Conservation (phyloP, 1,140 invertebrate species). For the Holcopasites calliopsidis region DNA sequence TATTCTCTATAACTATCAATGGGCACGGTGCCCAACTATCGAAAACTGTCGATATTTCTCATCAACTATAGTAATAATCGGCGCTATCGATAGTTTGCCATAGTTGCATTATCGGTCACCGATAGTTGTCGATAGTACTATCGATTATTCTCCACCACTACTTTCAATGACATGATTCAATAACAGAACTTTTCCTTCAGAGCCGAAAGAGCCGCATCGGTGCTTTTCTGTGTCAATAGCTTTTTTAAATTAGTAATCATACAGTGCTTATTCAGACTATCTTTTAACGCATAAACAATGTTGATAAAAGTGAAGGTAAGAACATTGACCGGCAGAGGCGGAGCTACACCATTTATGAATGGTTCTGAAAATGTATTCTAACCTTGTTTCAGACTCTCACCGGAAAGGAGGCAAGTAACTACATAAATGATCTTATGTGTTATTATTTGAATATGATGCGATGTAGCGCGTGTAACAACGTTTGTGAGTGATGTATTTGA, state of each 20-base stretch:
- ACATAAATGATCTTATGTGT: neutral
- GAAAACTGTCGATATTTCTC: too few species aligned
- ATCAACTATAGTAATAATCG: too few species aligned
- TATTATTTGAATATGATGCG: neutral
- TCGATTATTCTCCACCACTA: neutral
- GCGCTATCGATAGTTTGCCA: too few species aligned
- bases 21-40: too few species aligned
- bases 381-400: slow-evolving; percentile 86
- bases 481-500: neutral
- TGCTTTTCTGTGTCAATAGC: slow-evolving; percentile 10
- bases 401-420: slow-evolving; percentile 85
- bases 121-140: too few species aligned
- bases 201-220: slow-evolving; percentile 19
- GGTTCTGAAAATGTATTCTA: slow-evolving; percentile 36
- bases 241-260: slow-evolving; percentile 13
- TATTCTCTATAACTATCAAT: too few species aligned
- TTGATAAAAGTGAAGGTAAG: slow-evolving; percentile 92
- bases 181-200: slow-evolving; percentile 6
- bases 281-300: slow-evolving; percentile 80
- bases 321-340: neutral
- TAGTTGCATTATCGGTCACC: too few species aligned
- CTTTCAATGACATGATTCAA: neutral
- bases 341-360: neutral
- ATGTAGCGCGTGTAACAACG: neutral
- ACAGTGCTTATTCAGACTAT: slow-evolving; percentile 20